Percentiles rank a stretch among this genome's conserved stretches.
phyloP scores from a whole-genome alignment of 1,140 invertebrate species.

The Lycorma delicatula region DNA sequence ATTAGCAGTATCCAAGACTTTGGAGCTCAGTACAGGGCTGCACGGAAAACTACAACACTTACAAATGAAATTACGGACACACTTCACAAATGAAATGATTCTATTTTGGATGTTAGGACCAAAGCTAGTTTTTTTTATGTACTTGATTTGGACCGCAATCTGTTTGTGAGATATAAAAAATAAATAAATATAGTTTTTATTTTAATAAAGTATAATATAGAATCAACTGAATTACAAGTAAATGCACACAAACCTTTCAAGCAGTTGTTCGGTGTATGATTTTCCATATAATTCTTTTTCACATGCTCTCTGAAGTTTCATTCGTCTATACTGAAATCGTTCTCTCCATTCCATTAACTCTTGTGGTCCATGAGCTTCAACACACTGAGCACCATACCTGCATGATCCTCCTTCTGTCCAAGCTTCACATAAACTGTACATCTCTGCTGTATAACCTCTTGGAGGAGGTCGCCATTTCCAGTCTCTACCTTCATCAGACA shows the following conservation, averaged over 20 bases:
- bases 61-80: no score
- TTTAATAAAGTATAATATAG: no score
- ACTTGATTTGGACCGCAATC: background rate
- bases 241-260: conserved; percentile 47
- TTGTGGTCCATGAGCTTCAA: conserved; percentile 62
- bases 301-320: conserved; percentile 53
- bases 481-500: conserved; percentile 59
- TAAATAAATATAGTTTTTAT: background rate
- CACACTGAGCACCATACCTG: conserved; percentile 59
- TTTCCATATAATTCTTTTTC: conserved; percentile 59
- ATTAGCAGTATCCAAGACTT: no score
- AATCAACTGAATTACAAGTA: background rate
- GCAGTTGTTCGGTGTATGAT: conserved; percentile 54
- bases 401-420: conserved; percentile 46
- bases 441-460: conserved; percentile 48
- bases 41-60: no score
- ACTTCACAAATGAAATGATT: no score
- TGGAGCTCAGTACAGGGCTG: no score
- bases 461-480: conserved; percentile 63
- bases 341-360: conserved; percentile 68
- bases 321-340: conserved; percentile 54
- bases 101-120: no score
- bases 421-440: conserved; percentile 45
- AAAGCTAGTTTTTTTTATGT: background rate
- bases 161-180: background rate